Evolutionary conservation across 2,888 invertebrate genomes (phyloP).

Genomic region (Nomada ferruginata): DNA sequence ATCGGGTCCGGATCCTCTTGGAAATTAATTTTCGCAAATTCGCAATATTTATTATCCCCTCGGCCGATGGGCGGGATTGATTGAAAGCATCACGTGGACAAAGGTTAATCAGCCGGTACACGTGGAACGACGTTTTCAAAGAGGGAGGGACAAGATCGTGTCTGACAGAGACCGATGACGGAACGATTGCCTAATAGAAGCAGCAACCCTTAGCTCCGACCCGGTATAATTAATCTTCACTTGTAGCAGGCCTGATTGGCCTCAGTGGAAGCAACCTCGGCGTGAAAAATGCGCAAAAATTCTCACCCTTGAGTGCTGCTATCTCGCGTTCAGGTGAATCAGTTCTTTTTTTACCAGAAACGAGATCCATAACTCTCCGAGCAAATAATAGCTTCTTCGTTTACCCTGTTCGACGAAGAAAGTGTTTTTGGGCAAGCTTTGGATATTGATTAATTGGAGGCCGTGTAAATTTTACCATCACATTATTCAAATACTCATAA

Average conservation of each 20-base stretch:
- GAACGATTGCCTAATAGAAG: constrained; percentile 46
- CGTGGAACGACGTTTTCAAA: constrained; percentile 40
- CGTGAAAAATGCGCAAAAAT: constrained; percentile 38
- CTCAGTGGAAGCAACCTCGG: constrained; percentile 10
- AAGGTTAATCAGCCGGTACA: constrained; percentile 35
- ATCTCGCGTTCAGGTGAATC: background rate
- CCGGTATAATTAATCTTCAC: constrained; percentile 61
- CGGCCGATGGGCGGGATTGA: background rate
- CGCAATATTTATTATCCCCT: constrained; percentile 10
- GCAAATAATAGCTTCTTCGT: constrained; percentile 19
- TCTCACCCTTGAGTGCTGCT: background rate
- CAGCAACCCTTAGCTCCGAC: constrained; percentile 9
- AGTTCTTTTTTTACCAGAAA: background rate
- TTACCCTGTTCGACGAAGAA: constrained; percentile 2
- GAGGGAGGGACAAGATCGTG: constrained; percentile 42
- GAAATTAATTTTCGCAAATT: background rate
- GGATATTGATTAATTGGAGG: background rate
- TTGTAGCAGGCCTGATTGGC: constrained; percentile 13
- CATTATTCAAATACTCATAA: too few relatives aligned
- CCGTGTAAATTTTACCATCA: background rate
- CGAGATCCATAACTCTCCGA: background rate
- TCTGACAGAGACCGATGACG: constrained; percentile 65
- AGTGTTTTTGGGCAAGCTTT: background rate
- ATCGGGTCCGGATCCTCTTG: background rate
- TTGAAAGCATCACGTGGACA: constrained; percentile 5